Conservation (phyloP, 1,140 invertebrate genomes). For the Bombus confusus region DNA sequence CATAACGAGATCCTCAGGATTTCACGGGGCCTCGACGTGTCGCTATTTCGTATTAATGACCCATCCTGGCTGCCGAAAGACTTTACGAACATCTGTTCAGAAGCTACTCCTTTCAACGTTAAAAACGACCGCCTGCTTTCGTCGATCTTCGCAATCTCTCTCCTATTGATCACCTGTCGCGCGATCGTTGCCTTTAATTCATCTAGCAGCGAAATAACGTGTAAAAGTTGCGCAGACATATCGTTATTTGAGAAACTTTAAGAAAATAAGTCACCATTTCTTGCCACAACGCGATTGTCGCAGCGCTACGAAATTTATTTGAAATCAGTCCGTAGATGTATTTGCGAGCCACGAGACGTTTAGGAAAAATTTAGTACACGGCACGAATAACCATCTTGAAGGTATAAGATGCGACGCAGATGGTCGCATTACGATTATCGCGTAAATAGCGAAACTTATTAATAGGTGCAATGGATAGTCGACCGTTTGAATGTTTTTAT, state of each 20-base stretch:
- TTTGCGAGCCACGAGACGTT: too few relatives aligned
- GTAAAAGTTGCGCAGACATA: neutral
- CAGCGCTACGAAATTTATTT: too few relatives aligned
- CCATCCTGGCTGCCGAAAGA: constrained; percentile 36
- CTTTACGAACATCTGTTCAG: constrained; percentile 70
- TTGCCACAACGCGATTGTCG: too few relatives aligned
- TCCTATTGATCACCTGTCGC: constrained; percentile 23
- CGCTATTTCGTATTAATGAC: constrained; percentile 68
- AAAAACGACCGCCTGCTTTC: neutral
- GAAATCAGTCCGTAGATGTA: too few relatives aligned
- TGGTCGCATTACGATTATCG: too few relatives aligned
- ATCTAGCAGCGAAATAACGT: neutral
- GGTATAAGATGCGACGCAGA: too few relatives aligned
- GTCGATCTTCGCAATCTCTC: neutral
- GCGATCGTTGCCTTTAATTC: neutral
- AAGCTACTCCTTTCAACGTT: neutral
- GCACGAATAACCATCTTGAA: too few relatives aligned
- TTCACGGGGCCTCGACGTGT: constrained; percentile 60
- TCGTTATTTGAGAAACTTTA: neutral
- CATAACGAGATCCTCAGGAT: constrained; percentile 78
- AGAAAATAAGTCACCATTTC: neutral
- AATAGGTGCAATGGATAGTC: too few relatives aligned
- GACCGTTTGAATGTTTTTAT: too few relatives aligned
- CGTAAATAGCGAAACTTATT: too few relatives aligned
- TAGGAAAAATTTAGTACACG: too few relatives aligned